These are phyloP conservation scores for Hylia prasina DNA, from an alignment of 2,113 vertebrate species.

Conservation along the genomic window DNA sequence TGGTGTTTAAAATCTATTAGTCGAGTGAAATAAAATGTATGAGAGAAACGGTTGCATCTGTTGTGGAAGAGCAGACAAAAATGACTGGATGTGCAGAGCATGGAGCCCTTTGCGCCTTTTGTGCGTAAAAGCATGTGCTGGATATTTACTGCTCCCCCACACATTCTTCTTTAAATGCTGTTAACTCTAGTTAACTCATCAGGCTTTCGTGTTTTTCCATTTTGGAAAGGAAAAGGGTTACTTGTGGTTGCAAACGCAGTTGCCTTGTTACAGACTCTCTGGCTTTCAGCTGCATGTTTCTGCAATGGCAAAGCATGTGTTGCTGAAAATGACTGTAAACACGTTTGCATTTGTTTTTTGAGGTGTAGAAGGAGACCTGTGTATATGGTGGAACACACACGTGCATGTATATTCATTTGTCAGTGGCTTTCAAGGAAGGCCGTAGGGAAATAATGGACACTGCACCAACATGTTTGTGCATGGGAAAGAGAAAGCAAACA, in stretches of 20 bases:
- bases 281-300: not conserved
- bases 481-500: conserved; percentile 38
- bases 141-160: not conserved
- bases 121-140: conserved; percentile 28
- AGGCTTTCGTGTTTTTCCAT: not conserved
- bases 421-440: conserved; percentile 9
- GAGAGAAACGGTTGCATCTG: not conserved
- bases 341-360: not conserved
- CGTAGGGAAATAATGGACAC: conserved; percentile 50
- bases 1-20: conserved; percentile 68
- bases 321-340: conserved; percentile 13
- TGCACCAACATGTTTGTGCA: conserved; percentile 52
- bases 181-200: not conserved
- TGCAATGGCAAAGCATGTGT: not conserved
- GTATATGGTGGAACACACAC: not conserved
- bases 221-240: conserved; percentile 19
- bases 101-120: conserved; percentile 34
- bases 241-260: not conserved
- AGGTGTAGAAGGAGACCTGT: not conserved
- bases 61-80: conserved; percentile 2
- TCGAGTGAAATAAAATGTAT: conserved; percentile 6
- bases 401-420: not conserved
- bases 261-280: not conserved
- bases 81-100: not conserved
- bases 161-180: not conserved